phyloP scores from a whole-genome alignment of 2,797 vertebrate genomes.

The Xyrichtys novacula region DNA sequence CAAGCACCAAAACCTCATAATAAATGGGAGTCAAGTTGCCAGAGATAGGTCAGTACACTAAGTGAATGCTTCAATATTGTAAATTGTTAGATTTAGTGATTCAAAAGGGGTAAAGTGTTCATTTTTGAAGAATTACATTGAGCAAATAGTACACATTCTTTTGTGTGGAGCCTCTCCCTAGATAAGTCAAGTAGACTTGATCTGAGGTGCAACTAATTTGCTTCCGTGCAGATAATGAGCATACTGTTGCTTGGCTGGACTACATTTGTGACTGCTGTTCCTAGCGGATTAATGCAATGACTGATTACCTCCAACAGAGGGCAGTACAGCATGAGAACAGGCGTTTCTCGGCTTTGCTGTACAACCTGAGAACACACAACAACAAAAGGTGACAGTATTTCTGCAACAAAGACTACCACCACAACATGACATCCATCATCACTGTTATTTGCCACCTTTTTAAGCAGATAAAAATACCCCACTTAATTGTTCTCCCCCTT shows the following conservation, averaged over 20 bases:
- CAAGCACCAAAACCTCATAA: too few species aligned
- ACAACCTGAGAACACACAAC: too few species aligned
- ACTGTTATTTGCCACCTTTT: neutral
- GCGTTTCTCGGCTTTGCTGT: too few species aligned
- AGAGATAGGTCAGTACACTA: too few species aligned
- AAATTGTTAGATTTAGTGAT: too few species aligned
- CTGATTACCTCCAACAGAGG: slow-evolving; percentile 61
- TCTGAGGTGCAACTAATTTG: neutral
- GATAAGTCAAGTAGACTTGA: neutral
- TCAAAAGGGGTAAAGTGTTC: too few species aligned
- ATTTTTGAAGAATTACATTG: too few species aligned
- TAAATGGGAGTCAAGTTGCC: too few species aligned
- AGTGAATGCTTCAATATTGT: too few species aligned
- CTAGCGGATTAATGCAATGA: slow-evolving; percentile 38
- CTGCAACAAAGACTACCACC: slow-evolving; percentile 13
- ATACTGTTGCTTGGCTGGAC: neutral
- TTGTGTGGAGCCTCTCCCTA: too few species aligned
- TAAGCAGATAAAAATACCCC: slow-evolving; percentile 10
- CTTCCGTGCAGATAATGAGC: neutral
- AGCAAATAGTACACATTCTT: too few species aligned
- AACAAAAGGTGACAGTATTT: neutral
- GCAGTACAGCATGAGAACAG: slow-evolving; percentile 59
- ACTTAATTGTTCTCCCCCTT: slow-evolving; percentile 5
- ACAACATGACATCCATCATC: neutral
- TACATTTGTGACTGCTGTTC: slow-evolving; percentile 1